Evolutionary conservation across 2,113 vertebrate species (phyloP), one percentile per base, ranked within the genome.

Genomic region (Felis chaus): DNA sequence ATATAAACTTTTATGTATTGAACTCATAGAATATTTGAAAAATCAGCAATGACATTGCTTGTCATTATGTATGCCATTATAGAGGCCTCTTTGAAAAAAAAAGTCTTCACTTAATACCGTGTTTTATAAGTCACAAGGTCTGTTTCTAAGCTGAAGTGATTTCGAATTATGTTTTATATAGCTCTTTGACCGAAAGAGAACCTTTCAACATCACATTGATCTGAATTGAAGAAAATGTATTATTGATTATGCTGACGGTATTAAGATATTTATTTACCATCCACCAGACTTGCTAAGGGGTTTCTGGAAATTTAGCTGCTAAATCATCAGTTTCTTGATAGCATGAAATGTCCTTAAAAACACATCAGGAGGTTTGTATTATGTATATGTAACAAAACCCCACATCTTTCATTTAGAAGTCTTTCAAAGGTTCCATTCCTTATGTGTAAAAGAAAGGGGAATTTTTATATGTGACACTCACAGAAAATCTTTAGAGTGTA

Each of bases 301-400:
- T 73, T 96, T 91, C 21, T 71, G 94, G 39, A 88, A 71, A 83
- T 45, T 81, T 83, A 25, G 7, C 53, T 94, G 41, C 41, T 57
- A 48, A 89, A 39, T 92, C 31, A 84, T 74, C 4, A 50, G 16
- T 91, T 85, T 94, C 45, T 84, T 96, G 5, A 55, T 48, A 31
- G 18, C 31, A 79, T 83, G 41, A 94, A 92, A 71, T 80, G n/a
- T 84, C 94, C 36, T 89, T 82, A 10, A 93, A 94, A 97, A 93
- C 8, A 83, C 92, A 66, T 50, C 16, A 68, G 71, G 36, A 66
- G 10, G 33, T 93, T 65, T 96, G 27, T 45, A 78, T n/a, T 73
- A 45, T 91, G n/a, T 36, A 21, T 31, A 6, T 25, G 48, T 82
- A 87, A 73, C 21, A 91, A 88, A 95, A 89, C 4, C 18, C 19